Evolutionary conservation across 64 coral and sea anemone species (phyloP).

Genomic region (Cladopsammia gracilis): DNA sequence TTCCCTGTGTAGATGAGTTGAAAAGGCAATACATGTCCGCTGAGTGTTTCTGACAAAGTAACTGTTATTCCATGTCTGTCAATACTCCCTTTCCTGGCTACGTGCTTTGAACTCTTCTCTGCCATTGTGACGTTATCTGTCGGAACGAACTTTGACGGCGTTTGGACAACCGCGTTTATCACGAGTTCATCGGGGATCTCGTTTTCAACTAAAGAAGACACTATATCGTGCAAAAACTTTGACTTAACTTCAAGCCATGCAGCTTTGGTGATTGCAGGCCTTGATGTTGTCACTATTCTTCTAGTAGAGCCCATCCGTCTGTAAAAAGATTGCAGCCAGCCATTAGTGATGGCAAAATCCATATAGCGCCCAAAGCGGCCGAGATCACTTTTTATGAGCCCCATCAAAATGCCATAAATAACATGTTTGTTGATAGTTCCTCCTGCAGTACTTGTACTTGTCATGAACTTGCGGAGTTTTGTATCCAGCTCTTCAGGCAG

Average conservation of each 20-base stretch:
- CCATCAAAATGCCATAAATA: no score
- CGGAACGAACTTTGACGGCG: constrained; percentile 75
- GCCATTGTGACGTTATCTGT: constrained; percentile 77
- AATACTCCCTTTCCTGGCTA: constrained; percentile 72
- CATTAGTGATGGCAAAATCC: no score
- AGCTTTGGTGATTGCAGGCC: constrained; percentile 38
- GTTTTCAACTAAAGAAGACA: constrained; percentile 3
- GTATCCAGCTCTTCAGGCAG: no score
- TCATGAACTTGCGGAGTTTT: no score
- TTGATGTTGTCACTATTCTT: constrained; percentile 51
- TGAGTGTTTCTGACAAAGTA: constrained; percentile 76
- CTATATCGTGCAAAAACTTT: constrained; percentile 5
- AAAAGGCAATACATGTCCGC: constrained; percentile 67
- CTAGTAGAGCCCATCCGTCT: constrained; percentile 23
- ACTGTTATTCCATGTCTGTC: constrained; percentile 76
- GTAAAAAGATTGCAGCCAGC: constrained; percentile 54
- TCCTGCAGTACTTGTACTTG: no score
- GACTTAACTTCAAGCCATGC: constrained; percentile 34
- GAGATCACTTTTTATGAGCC: no score
- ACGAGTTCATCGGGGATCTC: constrained; percentile 30
- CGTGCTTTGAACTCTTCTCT: constrained; percentile 73
- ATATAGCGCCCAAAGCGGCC: no score
- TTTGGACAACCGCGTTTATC: constrained; percentile 63
- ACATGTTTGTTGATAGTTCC: no score
- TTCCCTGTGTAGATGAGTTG: constrained; percentile 68